Base-by-base conservation (phyloP, 2,113 vertebrate species). In the Polypterus senegalus region DNA sequence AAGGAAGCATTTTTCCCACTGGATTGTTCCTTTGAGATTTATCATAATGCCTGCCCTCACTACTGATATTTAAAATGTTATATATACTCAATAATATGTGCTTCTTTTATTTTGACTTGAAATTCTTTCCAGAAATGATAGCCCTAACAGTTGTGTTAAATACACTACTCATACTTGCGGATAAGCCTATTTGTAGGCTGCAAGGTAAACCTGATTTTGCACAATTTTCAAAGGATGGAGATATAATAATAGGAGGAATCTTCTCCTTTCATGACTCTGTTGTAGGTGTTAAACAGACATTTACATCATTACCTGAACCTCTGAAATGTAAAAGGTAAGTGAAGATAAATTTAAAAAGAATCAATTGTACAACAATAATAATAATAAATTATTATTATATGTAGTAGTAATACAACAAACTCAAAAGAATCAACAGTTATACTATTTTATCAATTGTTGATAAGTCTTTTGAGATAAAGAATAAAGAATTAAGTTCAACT, bases 201-300 rank as follows among this genome's bases (percentile, higher is more conserved):
- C 56, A 7, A 43, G 56, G 56, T 7, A 57, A 9, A 57, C 5
- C 11, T 6, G 27, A 57, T 7, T 43, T 27, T 5, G 27, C 56
- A 8, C 7, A 7, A 43, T 57, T 57, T 57, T 57, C 56, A 57
- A 57, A 44, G 56, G 56, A 57, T 57, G 56, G 56, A 44, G 27
- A 11, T 7, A 57, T 57, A 11, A 6, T 57, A 27, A 44, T 57
- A 43, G 56, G 56, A 11, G 56, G 56, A 57, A 57, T 57, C 2
- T 57, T 57, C 46, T 57, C 56, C 3, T 11, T 57, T 8, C 9
- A 57, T 4, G 46, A 6, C 9, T 7, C 7, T 44, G 5, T 5
- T 57, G 5, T 27, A 43, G n/a, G 56, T 44, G 46, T 9, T 3
- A 57, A 4, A 9, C 56, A 3, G 3, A 27, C 9, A 27, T 57